These are phyloP conservation scores for Rhynchonycteris naso DNA, from an alignment of 2,797 vertebrate species.

Conservation along the genomic window DNA sequence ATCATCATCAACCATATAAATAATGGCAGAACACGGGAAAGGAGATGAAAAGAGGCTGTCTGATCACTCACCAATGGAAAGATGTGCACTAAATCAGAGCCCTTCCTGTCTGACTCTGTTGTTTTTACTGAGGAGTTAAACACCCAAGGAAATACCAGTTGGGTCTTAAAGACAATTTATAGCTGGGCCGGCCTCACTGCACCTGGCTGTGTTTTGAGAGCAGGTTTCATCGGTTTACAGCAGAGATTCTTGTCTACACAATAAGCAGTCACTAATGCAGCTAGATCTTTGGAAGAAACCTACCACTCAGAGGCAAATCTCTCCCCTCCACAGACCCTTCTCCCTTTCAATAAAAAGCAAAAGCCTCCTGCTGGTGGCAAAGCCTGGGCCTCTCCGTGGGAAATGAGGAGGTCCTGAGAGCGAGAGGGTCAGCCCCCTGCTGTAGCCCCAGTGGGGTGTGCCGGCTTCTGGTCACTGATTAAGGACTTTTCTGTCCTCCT, in stretches of 20 bases:
- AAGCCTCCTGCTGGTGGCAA: constrained; percentile 24
- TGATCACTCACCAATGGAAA: constrained; percentile 27
- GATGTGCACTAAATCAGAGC: constrained; percentile 49
- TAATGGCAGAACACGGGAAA: neutral
- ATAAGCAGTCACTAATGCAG: constrained; percentile 56
- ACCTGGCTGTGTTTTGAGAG: constrained; percentile 71
- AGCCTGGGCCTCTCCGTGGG: neutral
- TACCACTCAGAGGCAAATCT: neutral
- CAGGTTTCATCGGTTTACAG: constrained; percentile 58
- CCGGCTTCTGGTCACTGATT: constrained; percentile 30
- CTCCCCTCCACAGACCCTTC: neutral
- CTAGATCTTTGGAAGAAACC: constrained; percentile 43
- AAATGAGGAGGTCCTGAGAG: neutral
- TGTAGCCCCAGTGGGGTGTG: neutral
- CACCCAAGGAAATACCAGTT: constrained; percentile 70
- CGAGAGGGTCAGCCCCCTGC: neutral
- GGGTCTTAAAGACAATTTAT: constrained; percentile 72
- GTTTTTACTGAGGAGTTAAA: constrained; percentile 66
- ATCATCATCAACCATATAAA: constrained; percentile 15
- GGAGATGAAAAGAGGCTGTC: neutral
- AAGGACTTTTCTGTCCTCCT: constrained; percentile 34
- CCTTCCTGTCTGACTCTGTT: neutral
- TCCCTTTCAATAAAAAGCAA: constrained; percentile 56
- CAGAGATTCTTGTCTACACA: constrained; percentile 50
- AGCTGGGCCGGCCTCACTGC: neutral